Evolutionary conservation across 2,113 vertebrate species (phyloP).

Genomic region (Pterocles orientalis): DNA sequence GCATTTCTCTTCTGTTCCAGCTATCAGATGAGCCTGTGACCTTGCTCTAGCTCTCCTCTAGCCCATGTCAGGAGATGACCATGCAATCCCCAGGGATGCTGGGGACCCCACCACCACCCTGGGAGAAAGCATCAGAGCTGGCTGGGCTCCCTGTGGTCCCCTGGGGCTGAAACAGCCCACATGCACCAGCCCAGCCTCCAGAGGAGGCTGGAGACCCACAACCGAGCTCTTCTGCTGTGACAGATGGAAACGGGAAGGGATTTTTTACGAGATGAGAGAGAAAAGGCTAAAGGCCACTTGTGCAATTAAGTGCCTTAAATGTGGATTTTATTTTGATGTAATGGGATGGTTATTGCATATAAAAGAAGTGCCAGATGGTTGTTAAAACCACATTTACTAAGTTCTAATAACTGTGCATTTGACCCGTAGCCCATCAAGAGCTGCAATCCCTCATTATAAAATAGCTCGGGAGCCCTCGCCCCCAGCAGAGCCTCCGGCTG

Average conservation of each 20-base stretch:
- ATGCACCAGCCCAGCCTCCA: neutral
- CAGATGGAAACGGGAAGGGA: neutral
- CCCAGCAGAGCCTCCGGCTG: neutral
- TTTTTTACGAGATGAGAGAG: neutral
- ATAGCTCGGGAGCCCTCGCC: neutral
- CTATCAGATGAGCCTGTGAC: neutral
- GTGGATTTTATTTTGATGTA: slow-evolving; percentile 59
- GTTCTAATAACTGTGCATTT: slow-evolving; percentile 43
- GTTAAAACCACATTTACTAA: slow-evolving; percentile 62
- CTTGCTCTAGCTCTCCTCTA: neutral
- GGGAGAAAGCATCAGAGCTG: fast-evolving
- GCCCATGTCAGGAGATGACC: neutral
- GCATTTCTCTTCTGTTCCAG: neutral
- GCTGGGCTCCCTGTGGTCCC: no score
- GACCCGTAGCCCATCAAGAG: slow-evolving; percentile 26
- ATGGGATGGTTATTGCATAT: slow-evolving; percentile 57
- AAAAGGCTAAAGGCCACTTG: slow-evolving; percentile 25
- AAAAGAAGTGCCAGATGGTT: slow-evolving; percentile 64
- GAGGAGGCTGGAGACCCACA: neutral
- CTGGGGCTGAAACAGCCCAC: neutral
- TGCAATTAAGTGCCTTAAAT: slow-evolving; percentile 58
- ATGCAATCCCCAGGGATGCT: neutral
- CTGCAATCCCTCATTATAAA: neutral
- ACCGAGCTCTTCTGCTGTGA: neutral
- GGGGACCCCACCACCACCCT: neutral